A percentile compares a stretch with the other conserved stretches of the same genome.
Conservation (phyloP, 1,140 invertebrate genomes). For the Zaprionus davidi region DNA sequence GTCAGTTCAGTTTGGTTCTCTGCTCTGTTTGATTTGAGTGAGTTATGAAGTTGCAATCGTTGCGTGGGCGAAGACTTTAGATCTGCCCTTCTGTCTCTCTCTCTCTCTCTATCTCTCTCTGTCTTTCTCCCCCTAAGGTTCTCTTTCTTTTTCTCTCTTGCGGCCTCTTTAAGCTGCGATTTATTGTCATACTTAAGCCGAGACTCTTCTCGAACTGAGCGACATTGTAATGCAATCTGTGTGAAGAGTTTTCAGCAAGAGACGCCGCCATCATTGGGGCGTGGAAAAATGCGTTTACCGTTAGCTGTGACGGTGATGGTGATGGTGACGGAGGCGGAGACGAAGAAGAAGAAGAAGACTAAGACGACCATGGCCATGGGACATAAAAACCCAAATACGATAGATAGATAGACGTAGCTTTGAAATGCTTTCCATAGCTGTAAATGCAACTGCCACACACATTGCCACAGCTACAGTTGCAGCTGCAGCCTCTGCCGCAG, state of each 20-base stretch:
- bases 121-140: background rate
- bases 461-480: conserved; percentile 20
- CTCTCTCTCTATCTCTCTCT: background rate
- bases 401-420: conserved; percentile 30
- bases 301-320: conserved; percentile 41
- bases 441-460: conserved; percentile 78
- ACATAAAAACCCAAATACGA: conserved; percentile 44
- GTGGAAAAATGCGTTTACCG: conserved; percentile 63
- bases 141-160: background rate
- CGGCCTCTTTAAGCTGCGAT: conserved; percentile 58
- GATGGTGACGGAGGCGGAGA: too few species aligned
- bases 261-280: conserved; percentile 49
- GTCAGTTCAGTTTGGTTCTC: conserved; percentile 7
- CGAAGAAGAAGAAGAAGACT: too few species aligned
- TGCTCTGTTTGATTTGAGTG: conserved; percentile 58
- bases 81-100: background rate
- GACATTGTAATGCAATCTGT: conserved; percentile 56
- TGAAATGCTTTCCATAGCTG: conserved; percentile 62
- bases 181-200: conserved; percentile 70
- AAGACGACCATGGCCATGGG: conserved; percentile 52
- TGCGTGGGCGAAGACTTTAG: conserved; percentile 59
- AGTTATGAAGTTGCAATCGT: conserved; percentile 73
- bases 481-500: conserved; percentile 8
- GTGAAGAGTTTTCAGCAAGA: conserved; percentile 47
- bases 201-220: conserved; percentile 19